Conservation (phyloP, 2,797 vertebrate genomes). For the Darevskia nairensis region DNA sequence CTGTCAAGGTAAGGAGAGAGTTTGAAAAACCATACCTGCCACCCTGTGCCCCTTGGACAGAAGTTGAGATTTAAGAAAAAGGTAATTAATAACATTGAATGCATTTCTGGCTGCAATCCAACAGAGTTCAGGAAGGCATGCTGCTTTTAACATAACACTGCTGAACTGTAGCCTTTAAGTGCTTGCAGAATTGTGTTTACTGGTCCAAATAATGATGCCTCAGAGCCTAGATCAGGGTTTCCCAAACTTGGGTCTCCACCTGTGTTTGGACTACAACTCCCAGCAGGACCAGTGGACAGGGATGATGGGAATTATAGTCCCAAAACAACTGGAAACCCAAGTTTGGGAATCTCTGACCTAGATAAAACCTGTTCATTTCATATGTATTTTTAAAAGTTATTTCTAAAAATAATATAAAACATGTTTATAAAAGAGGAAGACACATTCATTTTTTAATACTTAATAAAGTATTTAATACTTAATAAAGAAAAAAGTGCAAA, state of each 20-base stretch:
- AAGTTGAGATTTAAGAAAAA: neutral
- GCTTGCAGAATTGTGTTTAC: neutral
- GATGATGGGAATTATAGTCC: too few relatives aligned
- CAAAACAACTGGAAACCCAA: too few relatives aligned
- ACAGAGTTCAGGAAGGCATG: neutral
- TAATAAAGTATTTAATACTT: slow-evolving; percentile 72
- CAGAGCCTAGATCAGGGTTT: neutral
- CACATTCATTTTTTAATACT: slow-evolving; percentile 69
- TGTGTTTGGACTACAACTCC: too few relatives aligned
- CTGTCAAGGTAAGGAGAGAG: neutral
- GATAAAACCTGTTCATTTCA: too few relatives aligned
- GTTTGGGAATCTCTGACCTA: too few relatives aligned
- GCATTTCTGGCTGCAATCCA: neutral
- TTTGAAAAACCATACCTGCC: neutral
- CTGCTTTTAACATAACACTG: neutral
- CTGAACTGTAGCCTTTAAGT: neutral
- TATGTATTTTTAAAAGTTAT: too few relatives aligned
- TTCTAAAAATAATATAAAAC: neutral
- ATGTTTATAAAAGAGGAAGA: slow-evolving; percentile 14
- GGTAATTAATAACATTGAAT: neutral
- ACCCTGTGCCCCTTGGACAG: neutral
- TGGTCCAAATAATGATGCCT: neutral
- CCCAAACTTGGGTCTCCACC: neutral
- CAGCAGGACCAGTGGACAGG: too few relatives aligned
- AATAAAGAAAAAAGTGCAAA: slow-evolving; percentile 73